Base-by-base conservation (phyloP, 2,113 vertebrate genomes). In the Platycercus adscitus region DNA sequence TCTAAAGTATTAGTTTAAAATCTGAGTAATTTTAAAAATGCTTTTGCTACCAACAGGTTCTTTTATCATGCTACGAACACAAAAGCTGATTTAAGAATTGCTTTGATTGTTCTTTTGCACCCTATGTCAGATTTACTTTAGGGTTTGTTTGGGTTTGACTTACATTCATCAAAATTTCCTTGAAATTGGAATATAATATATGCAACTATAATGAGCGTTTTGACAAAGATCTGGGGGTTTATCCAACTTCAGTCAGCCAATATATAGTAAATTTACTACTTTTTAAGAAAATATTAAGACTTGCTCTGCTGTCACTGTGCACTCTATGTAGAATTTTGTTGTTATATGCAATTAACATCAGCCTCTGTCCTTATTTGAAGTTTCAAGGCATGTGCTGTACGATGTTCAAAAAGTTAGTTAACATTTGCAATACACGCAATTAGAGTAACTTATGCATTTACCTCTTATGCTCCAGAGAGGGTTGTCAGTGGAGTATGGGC, bases 331-430 rank as follows among this genome's bases (percentile, higher is more conserved):
- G 70, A 55, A 19, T 76, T 53, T 49, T 50, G 10, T 44, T 84
- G 43, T 72, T 86, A 44, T 16, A 0, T 7, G 33, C 3, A 63
- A 35, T 35, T 75, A 26, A n/a, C 17, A 28, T 56, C 43, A 75
- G 15, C 53, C 1, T 70, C 33, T 58, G n/a, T 65, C 47, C 70
- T 79, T 6, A 41, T 87, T 15, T 82, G 66, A 87, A 76, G 24
- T 44, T 39, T 23, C 24, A 13, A 50, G 18, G 35, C 0, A 0
- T 13, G 28, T 1, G 1, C 3, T 50, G 65, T 4, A 9, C 17
- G 25, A 31, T 3, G 39, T 21, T 81, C 4, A 1, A 41, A 52
- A 86, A 56, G 44, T 41, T 44, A 52, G 13, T 56, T 65, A 35
- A 55, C 7, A 21, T 61, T 86, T 83, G 29, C 64, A 52, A 1